These are phyloP conservation scores for Pitta sordida DNA, from an alignment of 2,113 vertebrate genomes.

Conservation along the genomic window DNA sequence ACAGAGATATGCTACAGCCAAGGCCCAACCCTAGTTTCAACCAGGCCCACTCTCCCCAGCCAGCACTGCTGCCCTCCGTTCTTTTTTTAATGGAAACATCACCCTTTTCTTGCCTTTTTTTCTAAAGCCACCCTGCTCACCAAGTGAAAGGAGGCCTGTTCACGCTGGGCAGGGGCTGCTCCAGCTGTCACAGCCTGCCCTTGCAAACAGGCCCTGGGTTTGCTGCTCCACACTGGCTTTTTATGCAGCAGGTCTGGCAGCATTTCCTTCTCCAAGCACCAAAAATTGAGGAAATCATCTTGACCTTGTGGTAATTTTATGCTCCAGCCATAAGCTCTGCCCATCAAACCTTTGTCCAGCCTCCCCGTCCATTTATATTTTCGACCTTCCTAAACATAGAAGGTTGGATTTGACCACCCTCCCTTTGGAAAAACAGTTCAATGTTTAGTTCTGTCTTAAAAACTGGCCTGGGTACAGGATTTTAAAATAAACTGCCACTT, in stretches of 20 bases:
- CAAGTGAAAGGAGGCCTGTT: background rate
- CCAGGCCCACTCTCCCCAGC: background rate
- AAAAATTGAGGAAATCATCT: background rate
- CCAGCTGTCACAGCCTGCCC: background rate
- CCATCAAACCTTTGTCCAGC: background rate
- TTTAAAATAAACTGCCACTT: constrained; percentile 13
- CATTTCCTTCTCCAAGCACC: background rate
- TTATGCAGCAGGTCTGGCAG: background rate
- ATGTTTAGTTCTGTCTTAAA: background rate
- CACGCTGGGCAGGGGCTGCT: background rate
- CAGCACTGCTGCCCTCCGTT: background rate
- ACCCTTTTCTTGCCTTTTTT: background rate
- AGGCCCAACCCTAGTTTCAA: background rate
- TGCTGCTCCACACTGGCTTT: background rate
- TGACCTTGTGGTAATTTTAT: background rate
- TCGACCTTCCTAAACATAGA: background rate
- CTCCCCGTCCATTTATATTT: background rate
- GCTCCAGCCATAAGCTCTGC: background rate
- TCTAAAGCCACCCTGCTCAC: constrained; percentile 17
- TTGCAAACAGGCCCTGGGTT: background rate
- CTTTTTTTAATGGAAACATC: background rate
- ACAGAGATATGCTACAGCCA: background rate
- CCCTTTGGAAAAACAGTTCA: background rate
- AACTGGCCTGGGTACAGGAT: background rate
- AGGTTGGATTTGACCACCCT: background rate